Evolutionary conservation across 2,888 invertebrate species (phyloP).

Genomic region (Lagria hirta): DNA sequence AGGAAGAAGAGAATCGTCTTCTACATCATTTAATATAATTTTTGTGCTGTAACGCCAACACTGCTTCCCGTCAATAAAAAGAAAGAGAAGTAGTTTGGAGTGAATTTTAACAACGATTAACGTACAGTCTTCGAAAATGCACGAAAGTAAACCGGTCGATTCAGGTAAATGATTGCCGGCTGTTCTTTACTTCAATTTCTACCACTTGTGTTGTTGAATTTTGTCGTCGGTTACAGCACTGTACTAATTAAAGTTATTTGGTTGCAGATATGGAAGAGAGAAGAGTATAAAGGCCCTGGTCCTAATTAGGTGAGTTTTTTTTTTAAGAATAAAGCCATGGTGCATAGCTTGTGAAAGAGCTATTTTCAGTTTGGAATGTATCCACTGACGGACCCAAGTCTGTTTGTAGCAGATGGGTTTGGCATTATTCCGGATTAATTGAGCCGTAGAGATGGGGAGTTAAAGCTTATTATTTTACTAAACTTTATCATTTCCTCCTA

Average conservation of each 20-base stretch:
- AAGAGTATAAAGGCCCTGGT: slow-evolving; percentile 5
- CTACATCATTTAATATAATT: too few species aligned
- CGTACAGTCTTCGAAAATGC: slow-evolving; percentile 36
- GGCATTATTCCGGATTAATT: too few species aligned
- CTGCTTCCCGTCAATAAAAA: slow-evolving; percentile 9
- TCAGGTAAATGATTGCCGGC: slow-evolving; percentile 36
- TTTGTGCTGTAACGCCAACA: too few species aligned
- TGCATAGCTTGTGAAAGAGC: background rate
- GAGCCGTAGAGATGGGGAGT: too few species aligned
- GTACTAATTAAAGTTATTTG: background rate
- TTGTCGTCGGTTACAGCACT: background rate
- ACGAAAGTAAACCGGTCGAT: slow-evolving; percentile 41
- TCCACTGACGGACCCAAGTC: too few species aligned
- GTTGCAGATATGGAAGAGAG: slow-evolving; percentile 17
- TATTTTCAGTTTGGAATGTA: too few species aligned
- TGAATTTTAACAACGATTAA: slow-evolving; percentile 39
- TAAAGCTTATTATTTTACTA: too few species aligned
- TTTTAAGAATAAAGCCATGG: slow-evolving; percentile 5
- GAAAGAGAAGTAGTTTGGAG: slow-evolving; percentile 31
- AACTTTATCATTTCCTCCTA: too few species aligned
- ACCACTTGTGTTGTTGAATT: slow-evolving; percentile 12
- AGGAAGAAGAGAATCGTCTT: too few species aligned
- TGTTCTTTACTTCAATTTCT: slow-evolving; percentile 10
- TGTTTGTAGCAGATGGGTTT: too few species aligned
- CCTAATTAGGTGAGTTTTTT: slow-evolving; percentile 19